Conservation (phyloP, 2,888 invertebrate genomes). For the Torymus auratus region DNA sequence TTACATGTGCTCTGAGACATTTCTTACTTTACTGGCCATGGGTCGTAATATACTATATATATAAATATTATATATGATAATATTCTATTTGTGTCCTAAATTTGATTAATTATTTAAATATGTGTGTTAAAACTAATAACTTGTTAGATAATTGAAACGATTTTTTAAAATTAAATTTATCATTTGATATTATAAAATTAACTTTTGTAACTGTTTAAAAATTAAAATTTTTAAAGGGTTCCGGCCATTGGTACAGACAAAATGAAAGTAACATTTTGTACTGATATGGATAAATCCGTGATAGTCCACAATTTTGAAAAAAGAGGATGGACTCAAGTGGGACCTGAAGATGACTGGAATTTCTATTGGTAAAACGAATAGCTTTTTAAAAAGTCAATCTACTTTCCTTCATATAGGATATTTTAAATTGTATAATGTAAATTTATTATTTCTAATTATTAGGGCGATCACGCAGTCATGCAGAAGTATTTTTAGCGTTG, state of each 20-base stretch:
- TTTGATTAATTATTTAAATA: too few species aligned
- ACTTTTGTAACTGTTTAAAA: neutral
- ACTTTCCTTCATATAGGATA: too few species aligned
- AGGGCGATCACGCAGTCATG: constrained; percentile 94
- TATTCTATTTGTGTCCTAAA: too few species aligned
- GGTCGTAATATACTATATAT: too few species aligned
- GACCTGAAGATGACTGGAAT: constrained; percentile 96
- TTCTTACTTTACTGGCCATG: too few species aligned
- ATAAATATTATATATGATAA: neutral
- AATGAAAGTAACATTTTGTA: constrained; percentile 83
- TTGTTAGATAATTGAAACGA: too few species aligned
- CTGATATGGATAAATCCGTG: constrained; percentile 96
- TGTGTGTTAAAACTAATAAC: too few species aligned
- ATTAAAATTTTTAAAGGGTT: constrained; percentile 50
- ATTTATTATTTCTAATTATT: constrained; percentile 17
- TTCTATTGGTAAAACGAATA: constrained; percentile 85
- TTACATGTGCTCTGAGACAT: too few species aligned
- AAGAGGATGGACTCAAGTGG: constrained; percentile 92
- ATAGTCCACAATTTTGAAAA: constrained; percentile 94
- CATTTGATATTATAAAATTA: too few species aligned
- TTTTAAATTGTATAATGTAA: neutral
- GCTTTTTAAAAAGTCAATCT: too few species aligned
- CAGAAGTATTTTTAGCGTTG: constrained; percentile 92
- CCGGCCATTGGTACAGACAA: constrained; percentile 74
- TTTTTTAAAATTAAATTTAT: too few species aligned